A percentile compares a stretch with the other conserved stretches of the same genome.
Conservation (phyloP, 2,797 vertebrate genomes). For the Synaphobranchus kaupii region DNA sequence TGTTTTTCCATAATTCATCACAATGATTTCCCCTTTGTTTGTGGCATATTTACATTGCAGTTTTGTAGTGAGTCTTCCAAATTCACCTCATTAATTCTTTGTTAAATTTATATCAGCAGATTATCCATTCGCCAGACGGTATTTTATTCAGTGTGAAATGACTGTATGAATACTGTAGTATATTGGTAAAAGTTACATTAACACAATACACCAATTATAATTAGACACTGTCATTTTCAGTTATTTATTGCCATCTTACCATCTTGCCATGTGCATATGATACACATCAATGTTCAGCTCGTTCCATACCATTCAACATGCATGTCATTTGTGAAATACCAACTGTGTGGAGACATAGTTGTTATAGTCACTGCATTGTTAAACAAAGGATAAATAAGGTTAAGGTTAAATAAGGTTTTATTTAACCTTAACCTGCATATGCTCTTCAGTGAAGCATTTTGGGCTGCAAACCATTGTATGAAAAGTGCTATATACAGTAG, state of each 20-base stretch:
- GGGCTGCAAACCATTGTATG: too few species aligned
- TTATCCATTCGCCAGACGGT: not conserved
- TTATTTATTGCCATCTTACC: not conserved
- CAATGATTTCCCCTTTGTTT: not conserved
- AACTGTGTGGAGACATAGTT: not conserved
- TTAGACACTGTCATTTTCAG: not conserved
- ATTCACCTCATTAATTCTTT: not conserved
- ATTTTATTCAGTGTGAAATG: not conserved
- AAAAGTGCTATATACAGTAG: too few species aligned
- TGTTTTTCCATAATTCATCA: not conserved
- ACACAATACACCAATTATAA: not conserved
- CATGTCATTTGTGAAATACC: not conserved
- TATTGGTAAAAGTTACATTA: not conserved
- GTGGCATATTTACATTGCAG: not conserved
- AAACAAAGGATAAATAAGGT: not conserved
- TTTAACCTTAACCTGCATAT: too few species aligned
- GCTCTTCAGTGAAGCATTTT: too few species aligned
- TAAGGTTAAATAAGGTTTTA: too few species aligned
- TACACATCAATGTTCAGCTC: not conserved
- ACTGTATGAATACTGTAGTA: not conserved
- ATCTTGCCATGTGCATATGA: not conserved
- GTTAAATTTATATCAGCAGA: not conserved
- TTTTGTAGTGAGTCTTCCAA: not conserved
- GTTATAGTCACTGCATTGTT: not conserved
- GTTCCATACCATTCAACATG: not conserved